These are phyloP conservation scores for Podarcis muralis DNA, from an alignment of 2,113 vertebrate genomes.

Conservation along the genomic window DNA sequence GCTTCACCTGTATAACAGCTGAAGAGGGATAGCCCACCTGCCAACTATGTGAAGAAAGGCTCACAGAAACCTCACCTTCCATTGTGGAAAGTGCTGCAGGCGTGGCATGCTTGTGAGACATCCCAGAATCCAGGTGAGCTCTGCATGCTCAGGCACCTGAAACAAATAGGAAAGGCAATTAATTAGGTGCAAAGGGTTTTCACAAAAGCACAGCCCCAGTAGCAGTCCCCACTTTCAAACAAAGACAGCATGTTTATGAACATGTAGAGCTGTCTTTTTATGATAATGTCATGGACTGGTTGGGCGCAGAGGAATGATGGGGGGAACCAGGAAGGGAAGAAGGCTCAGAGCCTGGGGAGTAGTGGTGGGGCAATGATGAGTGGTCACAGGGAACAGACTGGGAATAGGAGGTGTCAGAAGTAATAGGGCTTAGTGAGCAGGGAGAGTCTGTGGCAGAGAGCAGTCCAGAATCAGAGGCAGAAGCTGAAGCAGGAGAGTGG, in stretches of 20 bases:
- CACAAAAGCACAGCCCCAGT: neutral
- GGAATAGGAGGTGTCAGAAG: no score
- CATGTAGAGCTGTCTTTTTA: neutral
- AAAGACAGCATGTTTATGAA: neutral
- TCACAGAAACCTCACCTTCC: slow-evolving; percentile 84
- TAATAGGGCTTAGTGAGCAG: no score
- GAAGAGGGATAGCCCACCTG: neutral
- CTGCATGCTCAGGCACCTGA: slow-evolving; percentile 89
- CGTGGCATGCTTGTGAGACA: slow-evolving; percentile 91
- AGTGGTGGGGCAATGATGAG: no score
- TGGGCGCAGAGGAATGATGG: no score
- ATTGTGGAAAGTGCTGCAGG: slow-evolving; percentile 91
- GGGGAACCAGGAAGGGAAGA: neutral
- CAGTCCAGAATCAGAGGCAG: no score
- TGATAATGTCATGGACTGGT: no score
- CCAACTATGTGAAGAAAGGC: neutral
- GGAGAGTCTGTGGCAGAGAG: no score
- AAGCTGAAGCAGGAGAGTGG: neutral
- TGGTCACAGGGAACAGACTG: no score
- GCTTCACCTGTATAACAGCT: neutral
- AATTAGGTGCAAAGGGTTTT: slow-evolving; percentile 7
- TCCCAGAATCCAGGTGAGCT: slow-evolving; percentile 92
- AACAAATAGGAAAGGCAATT: slow-evolving; percentile 37
- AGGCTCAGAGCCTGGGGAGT: neutral
- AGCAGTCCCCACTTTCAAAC: neutral